These are phyloP conservation scores for Rhineura floridana DNA, from an alignment of 2,113 vertebrate species.

Conservation along the genomic window DNA sequence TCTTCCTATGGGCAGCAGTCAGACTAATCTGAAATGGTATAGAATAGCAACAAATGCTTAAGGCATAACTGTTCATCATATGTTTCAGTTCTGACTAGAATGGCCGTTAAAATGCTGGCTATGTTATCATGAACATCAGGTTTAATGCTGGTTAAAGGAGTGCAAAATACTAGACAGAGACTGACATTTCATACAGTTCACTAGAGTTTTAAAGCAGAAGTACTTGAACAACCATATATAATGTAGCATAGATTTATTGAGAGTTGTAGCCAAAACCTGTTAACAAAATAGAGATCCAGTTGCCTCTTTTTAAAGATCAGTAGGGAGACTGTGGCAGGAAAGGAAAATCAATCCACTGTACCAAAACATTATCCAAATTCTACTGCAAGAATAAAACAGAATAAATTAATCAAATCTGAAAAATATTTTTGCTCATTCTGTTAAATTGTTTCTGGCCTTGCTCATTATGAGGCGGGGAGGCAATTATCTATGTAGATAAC, in stretches of 20 bases:
- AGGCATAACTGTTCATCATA: background rate
- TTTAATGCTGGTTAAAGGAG: background rate
- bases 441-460: background rate
- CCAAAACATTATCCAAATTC: background rate
- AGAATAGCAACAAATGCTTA: background rate
- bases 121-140: background rate
- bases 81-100: background rate
- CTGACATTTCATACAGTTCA: background rate
- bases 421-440: background rate
- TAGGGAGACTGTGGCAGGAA: background rate
- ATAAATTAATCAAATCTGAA: background rate
- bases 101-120: background rate
- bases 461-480: background rate
- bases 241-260: background rate
- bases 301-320: background rate
- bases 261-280: too few relatives aligned
- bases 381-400: background rate
- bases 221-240: background rate
- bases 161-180: background rate
- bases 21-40: slow-evolving; percentile 6
- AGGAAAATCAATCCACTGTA: background rate
- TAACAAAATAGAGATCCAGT: background rate
- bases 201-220: background rate
- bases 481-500: background rate
- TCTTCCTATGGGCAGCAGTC: background rate